A percentile compares a stretch with the other conserved stretches of the same genome.
Evolutionary conservation across 2,113 vertebrate species (phyloP).

Genomic region (Caranx melampygus): DNA sequence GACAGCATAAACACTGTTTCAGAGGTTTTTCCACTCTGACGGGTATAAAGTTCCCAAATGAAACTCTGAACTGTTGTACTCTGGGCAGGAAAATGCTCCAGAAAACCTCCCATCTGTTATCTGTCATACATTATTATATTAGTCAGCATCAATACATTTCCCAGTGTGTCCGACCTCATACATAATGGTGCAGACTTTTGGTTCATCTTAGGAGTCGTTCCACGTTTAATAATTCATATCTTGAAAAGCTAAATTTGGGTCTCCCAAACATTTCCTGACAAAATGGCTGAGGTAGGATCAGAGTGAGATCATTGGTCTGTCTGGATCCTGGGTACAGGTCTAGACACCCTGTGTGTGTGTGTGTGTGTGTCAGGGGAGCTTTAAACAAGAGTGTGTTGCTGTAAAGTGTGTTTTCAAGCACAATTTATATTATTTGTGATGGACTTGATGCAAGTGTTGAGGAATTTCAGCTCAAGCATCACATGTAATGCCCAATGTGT

Average conservation of each 20-base stretch:
- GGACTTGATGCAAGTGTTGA: neutral
- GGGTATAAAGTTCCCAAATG: constrained; percentile 34
- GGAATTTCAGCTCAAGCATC: constrained; percentile 40
- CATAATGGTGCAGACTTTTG: constrained; percentile 20
- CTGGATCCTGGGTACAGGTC: constrained; percentile 27
- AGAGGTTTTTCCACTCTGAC: constrained; percentile 40
- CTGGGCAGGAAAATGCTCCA: constrained; percentile 12
- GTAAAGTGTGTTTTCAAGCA: constrained; percentile 15
- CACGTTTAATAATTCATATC: constrained; percentile 65
- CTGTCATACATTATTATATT: neutral
- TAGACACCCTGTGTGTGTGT: constrained; percentile 8
- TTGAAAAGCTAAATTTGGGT: constrained; percentile 67
- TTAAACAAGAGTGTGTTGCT: constrained; percentile 28
- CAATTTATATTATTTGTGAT: constrained; percentile 39
- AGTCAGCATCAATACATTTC: constrained; percentile 19
- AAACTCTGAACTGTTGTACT: constrained; percentile 23
- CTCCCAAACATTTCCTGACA: constrained; percentile 64
- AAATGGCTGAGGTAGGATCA: constrained; percentile 61
- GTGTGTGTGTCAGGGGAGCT: constrained; percentile 15
- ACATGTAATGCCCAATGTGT: neutral
- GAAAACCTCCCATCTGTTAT: neutral
- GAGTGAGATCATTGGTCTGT: constrained; percentile 44
- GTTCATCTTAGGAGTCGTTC: constrained; percentile 56
- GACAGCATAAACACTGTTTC: constrained; percentile 27
- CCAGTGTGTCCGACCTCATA: constrained; percentile 3